phyloP scores from a whole-genome alignment of 1,140 invertebrate genomes.

The Bombus confusus region DNA sequence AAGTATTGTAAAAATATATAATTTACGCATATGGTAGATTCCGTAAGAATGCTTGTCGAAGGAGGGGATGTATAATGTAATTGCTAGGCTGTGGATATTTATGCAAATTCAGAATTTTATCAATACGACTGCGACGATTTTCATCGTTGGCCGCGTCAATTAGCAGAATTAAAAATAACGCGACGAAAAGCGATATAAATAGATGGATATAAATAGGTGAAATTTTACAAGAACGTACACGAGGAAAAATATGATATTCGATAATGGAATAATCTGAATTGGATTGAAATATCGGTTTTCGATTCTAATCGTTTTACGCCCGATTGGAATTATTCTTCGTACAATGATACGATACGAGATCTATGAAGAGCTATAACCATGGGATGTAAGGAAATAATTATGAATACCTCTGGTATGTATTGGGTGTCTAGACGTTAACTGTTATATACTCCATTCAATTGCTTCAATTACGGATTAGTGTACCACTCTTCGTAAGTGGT shows the following conservation, averaged over 20 bases:
- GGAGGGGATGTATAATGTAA: too few relatives aligned
- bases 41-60: too few relatives aligned
- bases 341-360: too few relatives aligned
- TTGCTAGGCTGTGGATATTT: too few relatives aligned
- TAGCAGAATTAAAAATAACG: too few relatives aligned
- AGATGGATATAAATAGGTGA: too few relatives aligned
- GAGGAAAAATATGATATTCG: background rate
- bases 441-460: background rate
- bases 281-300: background rate
- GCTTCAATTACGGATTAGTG: conserved; percentile 16
- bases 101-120: too few relatives aligned
- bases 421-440: conserved; percentile 12
- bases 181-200: too few relatives aligned
- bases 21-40: too few relatives aligned
- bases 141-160: too few relatives aligned
- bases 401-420: conserved; percentile 5
- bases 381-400: background rate
- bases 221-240: too few relatives aligned
- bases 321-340: background rate
- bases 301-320: background rate
- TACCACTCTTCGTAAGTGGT: background rate
- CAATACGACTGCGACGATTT: too few relatives aligned
- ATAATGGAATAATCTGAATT: background rate
- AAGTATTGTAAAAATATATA: background rate
- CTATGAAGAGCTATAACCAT: background rate